These are phyloP conservation scores for Aleiodes testaceus DNA, from an alignment of 2,888 invertebrate genomes.

Conservation along the genomic window DNA sequence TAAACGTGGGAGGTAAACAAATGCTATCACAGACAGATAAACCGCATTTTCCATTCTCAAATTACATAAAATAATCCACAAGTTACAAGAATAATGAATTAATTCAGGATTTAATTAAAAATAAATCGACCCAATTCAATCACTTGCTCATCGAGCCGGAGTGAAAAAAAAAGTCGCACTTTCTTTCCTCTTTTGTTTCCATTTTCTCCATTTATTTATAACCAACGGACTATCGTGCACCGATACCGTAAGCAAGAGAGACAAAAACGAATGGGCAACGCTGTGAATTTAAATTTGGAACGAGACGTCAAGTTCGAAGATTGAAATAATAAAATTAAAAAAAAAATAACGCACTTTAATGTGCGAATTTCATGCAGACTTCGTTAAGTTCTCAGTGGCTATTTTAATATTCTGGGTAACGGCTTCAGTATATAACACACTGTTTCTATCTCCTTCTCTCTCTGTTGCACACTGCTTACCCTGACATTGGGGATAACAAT, in stretches of 20 bases:
- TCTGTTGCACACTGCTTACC: conserved; percentile 8
- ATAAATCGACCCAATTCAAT: conserved; percentile 1
- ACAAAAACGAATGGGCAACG: not conserved
- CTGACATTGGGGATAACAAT: conserved; percentile 28
- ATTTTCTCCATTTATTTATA: not conserved
- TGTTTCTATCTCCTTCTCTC: not conserved
- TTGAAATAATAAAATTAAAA: not conserved
- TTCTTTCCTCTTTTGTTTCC: not conserved
- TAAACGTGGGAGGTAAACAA: not conserved
- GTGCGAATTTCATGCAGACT: conserved; percentile 45
- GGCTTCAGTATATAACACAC: conserved; percentile 25
- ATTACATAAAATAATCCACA: no score
- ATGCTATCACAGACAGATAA: not conserved
- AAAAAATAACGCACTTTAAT: conserved; percentile 37
- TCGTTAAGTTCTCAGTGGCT: conserved; percentile 47
- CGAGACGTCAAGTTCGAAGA: conserved; percentile 34
- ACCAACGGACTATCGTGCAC: conserved; percentile 7
- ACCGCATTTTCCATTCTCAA: not conserved
- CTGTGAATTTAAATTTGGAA: conserved; percentile 62
- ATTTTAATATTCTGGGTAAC: conserved; percentile 52
- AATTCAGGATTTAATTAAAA: not conserved
- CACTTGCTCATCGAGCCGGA: not conserved
- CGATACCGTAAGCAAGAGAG: conserved; percentile 2
- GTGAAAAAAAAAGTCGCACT: conserved; percentile 14
- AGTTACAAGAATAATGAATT: no score